Evolutionary conservation across 2,888 invertebrate genomes (phyloP).

Genomic region (Endotricha flammealis): DNA sequence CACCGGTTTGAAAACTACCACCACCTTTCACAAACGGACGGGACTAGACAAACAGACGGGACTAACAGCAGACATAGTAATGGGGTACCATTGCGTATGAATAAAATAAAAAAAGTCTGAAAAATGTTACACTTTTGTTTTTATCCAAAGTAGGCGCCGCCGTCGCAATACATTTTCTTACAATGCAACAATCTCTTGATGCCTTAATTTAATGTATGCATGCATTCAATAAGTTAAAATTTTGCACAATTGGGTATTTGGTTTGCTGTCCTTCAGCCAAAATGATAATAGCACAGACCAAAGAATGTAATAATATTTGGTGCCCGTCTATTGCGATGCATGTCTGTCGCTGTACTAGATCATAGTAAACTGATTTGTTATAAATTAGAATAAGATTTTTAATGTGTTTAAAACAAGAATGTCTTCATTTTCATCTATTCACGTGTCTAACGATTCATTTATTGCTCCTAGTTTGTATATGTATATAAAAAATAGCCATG

Average conservation of each 20-base stretch:
- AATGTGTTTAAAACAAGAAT: no score
- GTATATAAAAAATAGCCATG: background rate
- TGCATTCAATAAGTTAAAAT: background rate
- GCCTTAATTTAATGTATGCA: background rate
- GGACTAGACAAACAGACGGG: no score
- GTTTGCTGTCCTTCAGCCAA: background rate
- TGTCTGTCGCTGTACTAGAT: background rate
- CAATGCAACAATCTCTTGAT: background rate
- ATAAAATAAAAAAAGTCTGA: no score
- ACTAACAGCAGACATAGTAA: no score
- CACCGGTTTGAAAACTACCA: no score
- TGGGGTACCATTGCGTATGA: no score
- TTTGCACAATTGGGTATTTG: background rate
- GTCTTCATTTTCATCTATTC: background rate
- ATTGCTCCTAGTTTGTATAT: background rate
- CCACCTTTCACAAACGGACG: no score
- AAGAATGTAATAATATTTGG: constrained; percentile 2
- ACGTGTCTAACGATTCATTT: background rate
- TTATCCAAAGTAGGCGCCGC: no score
- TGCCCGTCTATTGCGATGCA: constrained; percentile 1
- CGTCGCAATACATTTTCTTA: background rate
- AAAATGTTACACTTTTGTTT: no score
- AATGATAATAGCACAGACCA: background rate
- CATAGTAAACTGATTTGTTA: background rate
- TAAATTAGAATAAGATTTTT: background rate